phyloP scores from a whole-genome alignment of 1,140 invertebrate genomes.

The Drusus annulatus region DNA sequence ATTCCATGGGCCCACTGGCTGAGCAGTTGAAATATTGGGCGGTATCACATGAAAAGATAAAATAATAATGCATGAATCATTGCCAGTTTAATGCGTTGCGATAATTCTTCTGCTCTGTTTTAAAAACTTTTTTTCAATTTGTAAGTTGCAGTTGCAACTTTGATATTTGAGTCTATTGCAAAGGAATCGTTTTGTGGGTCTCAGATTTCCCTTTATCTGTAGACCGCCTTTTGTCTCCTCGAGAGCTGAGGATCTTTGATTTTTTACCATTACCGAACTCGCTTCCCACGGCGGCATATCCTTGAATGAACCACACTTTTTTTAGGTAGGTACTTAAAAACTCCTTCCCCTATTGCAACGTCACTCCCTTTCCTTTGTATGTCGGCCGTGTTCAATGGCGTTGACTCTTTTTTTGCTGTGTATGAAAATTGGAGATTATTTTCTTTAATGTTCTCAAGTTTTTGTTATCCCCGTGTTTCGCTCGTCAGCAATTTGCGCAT shows the following conservation, averaged over 20 bases:
- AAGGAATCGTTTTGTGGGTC: neutral
- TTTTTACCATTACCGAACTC: slow-evolving; percentile 6
- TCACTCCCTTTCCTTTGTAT: slow-evolving; percentile 5
- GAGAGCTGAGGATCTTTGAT: slow-evolving; percentile 6
- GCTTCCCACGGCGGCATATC: neutral
- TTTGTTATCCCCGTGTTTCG: neutral
- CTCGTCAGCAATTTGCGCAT: neutral
- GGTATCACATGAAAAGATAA: too few species aligned
- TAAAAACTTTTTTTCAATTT: too few species aligned
- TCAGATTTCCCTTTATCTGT: slow-evolving; percentile 15
- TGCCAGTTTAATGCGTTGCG: too few species aligned
- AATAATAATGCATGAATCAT: too few species aligned
- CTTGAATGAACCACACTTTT: neutral
- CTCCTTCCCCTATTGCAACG: neutral
- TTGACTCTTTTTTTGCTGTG: neutral
- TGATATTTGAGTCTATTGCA: too few species aligned
- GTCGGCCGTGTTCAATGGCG: slow-evolving; percentile 15
- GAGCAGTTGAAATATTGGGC: too few species aligned
- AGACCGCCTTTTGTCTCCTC: slow-evolving; percentile 3
- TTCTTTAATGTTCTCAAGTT: slow-evolving; percentile 14
- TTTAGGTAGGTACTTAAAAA: neutral
- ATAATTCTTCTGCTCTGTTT: too few species aligned
- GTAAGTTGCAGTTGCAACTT: too few species aligned
- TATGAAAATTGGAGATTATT: slow-evolving; percentile 21
- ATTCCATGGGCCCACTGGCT: too few species aligned